Base-by-base conservation (phyloP, 1,140 invertebrate species). In the Diabrotica undecimpunctata region DNA sequence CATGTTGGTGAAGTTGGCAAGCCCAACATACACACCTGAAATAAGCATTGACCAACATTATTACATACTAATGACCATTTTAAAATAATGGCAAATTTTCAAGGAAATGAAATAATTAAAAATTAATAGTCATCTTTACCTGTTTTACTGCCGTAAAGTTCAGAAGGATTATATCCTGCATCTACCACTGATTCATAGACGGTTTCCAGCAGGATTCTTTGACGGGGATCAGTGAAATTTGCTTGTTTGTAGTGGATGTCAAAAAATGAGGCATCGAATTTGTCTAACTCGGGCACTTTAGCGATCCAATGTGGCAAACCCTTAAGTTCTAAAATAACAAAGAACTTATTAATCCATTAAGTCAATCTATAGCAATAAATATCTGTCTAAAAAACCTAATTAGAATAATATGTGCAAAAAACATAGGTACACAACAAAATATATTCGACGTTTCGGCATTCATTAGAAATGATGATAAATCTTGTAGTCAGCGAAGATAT, bases 221-320 rank as follows among this genome's bases (percentile, higher is more conserved):
- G 79, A 71, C 81, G 77, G 7, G 84, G 83, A 73, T 86, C 85
- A 78, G 84, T 81, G n/a, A 74, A 77, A 50, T 80, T 70, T 0
- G 81, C 77, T 66, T 83, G 80, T 70, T 80, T 83, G 6, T 79
- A 78, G 68, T 81, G 79, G 39, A 87, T 77, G 5, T 80, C 79
- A 68, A 87, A 87, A 69, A 85, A 87, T 2, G 77, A 76, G 5
- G 82, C 81, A 72, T 86, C 85, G 70, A 86, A 86, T 59, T 82
- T 70, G 39, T 82, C 81, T 5, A 95, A 76, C 76, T 90, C 84
- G 71, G 88, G 88, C 55, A 96, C 80, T 78, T 93, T 93, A 37
- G 93, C 94, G 55, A 86, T 88, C 54, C 90, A 79, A 70, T 84
- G 84, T 0, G 88, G 87, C 38, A 87, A 86, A 74, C 87, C 86